phyloP scores from a whole-genome alignment of 2,113 vertebrate genomes.

The Daboia siamensis region DNA sequence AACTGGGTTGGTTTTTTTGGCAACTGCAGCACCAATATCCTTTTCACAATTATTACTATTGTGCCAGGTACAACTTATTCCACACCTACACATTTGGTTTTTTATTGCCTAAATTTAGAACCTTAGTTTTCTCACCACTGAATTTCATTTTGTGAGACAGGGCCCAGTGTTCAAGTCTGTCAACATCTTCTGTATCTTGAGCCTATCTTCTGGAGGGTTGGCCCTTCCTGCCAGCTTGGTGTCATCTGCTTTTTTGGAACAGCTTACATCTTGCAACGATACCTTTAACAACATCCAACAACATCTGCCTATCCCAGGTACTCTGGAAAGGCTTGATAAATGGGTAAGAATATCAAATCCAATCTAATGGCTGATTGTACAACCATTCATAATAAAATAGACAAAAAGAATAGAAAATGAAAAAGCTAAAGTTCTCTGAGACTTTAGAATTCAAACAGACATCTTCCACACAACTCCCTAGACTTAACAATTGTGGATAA shows the following conservation, averaged over 20 bases:
- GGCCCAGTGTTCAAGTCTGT: neutral
- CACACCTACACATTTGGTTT: neutral
- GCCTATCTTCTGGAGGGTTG: neutral
- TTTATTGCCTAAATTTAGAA: neutral
- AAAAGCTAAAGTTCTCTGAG: neutral
- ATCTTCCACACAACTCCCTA: neutral
- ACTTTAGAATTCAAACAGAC: neutral
- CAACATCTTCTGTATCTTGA: neutral
- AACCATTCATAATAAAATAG: neutral
- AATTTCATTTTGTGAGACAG: neutral
- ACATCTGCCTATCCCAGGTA: neutral
- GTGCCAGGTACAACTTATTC: neutral
- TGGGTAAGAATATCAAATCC: neutral
- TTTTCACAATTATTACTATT: neutral
- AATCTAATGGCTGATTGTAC: neutral
- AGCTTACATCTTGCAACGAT: neutral
- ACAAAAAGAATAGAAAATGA: neutral
- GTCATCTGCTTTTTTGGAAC: neutral
- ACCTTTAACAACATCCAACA: neutral
- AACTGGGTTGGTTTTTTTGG: neutral
- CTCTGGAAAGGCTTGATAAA: neutral
- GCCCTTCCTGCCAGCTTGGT: neutral
- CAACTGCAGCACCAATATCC: neutral
- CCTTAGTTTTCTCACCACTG: neutral
- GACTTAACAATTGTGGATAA: neutral